Conservation (phyloP, 2,113 vertebrate genomes). For the Microtus ochrogaster region DNA sequence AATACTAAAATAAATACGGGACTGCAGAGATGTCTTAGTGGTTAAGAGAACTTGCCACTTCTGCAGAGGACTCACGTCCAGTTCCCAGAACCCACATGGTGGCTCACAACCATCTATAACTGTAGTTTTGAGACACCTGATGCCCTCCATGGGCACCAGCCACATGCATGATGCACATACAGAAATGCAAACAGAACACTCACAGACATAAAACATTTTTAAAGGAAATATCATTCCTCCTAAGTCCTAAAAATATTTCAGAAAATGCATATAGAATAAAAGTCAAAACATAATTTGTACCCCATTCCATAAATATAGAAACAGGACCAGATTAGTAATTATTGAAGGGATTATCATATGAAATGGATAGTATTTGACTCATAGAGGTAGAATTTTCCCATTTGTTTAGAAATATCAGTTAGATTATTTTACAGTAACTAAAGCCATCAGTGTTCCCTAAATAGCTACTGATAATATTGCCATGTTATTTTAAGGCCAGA, state of each 20-base stretch:
- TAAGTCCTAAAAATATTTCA: neutral
- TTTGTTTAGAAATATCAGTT: conserved; percentile 21
- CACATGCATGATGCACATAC: no score
- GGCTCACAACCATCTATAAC: neutral
- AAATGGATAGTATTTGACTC: conserved; percentile 8
- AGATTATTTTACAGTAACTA: neutral
- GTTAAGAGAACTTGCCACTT: neutral
- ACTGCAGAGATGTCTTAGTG: neutral
- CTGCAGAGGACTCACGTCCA: neutral
- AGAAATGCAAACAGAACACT: no score
- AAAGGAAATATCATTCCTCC: conserved; percentile 25
- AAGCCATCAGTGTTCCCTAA: neutral
- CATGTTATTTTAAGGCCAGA: conserved; percentile 9
- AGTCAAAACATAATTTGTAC: neutral
- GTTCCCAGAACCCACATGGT: neutral
- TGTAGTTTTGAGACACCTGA: neutral
- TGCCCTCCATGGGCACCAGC: neutral
- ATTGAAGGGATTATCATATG: neutral
- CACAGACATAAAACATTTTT: neutral
- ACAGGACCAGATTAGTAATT: neutral
- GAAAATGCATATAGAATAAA: neutral
- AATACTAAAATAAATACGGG: conserved; percentile 31
- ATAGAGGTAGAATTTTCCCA: neutral
- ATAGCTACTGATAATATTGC: neutral
- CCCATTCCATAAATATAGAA: neutral